phyloP scores from a whole-genome alignment of 2,888 invertebrate genomes.

The Lepidocyrtoides sp. region DNA sequence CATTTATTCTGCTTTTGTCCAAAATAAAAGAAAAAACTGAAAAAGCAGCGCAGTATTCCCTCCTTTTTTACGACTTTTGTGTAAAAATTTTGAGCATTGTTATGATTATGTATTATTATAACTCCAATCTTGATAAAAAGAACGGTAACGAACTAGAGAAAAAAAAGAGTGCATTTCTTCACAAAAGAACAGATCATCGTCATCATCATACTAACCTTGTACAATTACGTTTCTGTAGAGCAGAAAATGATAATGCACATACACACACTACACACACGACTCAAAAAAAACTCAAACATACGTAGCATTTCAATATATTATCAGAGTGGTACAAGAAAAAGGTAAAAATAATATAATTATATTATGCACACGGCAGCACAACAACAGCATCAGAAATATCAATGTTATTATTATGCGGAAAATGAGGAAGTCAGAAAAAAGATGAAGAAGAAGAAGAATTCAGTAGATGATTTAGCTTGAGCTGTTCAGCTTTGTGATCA shows the following conservation, averaged over 20 bases:
- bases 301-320: background rate
- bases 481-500: slow-evolving; percentile 75
- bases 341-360: background rate
- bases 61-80: slow-evolving; percentile 45
- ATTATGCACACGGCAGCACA: background rate
- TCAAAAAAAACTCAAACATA: background rate
- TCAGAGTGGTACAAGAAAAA: background rate
- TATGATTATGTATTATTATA: background rate
- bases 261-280: background rate
- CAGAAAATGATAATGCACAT: slow-evolving; percentile 45
- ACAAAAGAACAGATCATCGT: slow-evolving; percentile 9
- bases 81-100: background rate
- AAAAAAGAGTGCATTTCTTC: slow-evolving; percentile 42
- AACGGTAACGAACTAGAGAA: slow-evolving; percentile 52
- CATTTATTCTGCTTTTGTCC: slow-evolving; percentile 48
- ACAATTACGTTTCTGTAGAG: slow-evolving; percentile 65
- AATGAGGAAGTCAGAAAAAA: slow-evolving; percentile 69
- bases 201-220: slow-evolving; percentile 69
- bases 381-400: slow-evolving; percentile 36
- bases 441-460: background rate
- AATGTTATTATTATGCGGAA: slow-evolving; percentile 50
- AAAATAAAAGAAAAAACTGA: slow-evolving; percentile 27
- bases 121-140: slow-evolving; percentile 44
- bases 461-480: slow-evolving; percentile 48
- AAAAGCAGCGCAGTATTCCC: background rate